Evolutionary conservation across 2,113 vertebrate genomes (phyloP).

Genomic region (Okapia johnstoni): DNA sequence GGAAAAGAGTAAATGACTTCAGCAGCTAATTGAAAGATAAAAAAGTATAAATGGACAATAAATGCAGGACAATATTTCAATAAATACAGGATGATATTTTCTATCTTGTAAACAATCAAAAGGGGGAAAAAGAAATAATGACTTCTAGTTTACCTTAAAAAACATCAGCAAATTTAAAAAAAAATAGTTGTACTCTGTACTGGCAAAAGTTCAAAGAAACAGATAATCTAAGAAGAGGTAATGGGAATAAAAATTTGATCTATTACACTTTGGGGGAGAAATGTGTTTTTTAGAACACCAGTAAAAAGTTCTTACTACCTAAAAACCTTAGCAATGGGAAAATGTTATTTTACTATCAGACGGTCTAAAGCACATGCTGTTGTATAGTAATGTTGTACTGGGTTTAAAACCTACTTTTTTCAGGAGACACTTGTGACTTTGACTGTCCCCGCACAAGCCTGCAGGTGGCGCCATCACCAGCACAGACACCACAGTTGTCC

Average conservation of each 20-base stretch:
- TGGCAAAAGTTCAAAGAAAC: background rate
- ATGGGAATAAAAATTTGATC: background rate
- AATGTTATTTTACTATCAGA: background rate
- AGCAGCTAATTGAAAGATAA: background rate
- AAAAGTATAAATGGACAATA: background rate
- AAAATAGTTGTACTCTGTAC: background rate
- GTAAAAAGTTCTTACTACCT: background rate
- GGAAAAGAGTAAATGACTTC: background rate
- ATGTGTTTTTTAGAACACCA: background rate
- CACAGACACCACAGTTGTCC: constrained; percentile 93
- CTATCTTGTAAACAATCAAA: background rate
- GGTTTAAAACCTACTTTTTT: constrained; percentile 87
- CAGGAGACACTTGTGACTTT: constrained; percentile 85
- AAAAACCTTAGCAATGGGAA: background rate
- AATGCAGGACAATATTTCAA: background rate
- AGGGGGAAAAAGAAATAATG: background rate
- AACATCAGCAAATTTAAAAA: background rate
- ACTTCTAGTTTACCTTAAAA: background rate
- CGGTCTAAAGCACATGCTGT: background rate
- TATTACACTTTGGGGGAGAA: background rate
- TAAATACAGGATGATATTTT: background rate
- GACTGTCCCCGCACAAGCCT: constrained; percentile 92
- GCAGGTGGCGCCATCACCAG: constrained; percentile 90
- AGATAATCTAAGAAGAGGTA: background rate
- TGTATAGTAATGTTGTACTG: background rate